Base-by-base conservation (phyloP, 2,797 vertebrate species). In the Propithecus perrieri region DNA sequence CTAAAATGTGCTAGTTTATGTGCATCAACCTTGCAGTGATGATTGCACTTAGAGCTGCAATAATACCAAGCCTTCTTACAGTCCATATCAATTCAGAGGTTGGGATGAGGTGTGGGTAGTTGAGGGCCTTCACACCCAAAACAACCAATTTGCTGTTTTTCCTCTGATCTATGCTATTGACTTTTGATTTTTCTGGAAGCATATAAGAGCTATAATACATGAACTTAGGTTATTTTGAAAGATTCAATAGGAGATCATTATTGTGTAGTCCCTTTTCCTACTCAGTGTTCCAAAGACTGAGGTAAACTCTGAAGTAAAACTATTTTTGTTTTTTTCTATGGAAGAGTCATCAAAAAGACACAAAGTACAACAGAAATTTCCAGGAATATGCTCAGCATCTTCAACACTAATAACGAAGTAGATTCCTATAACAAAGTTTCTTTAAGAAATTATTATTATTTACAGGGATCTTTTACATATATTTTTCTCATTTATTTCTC, bases 401-500 rank as follows among this genome's bases (percentile, higher is more conserved):
- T 89, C n/a, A 81, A 53, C 20, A 83, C 2, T 43, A 69, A 69
- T 71, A 72, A 35, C 15, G 38, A 92, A 53, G 26, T 30, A 48
- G 20, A 59, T 95, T 46, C 30, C 15, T 61, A 46, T 76, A 75
- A 69, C 13, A 43, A 63, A 81, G 4, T 15, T 33, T 79, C 75
- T 17, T 57, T 38, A 4, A 69, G 20, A 69, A 69, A 46, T 83
- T 59, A 50, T 69, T 69, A 26, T 71, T 90, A 72, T 80, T 71
- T 43, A 63, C 3, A 69, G 26, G 22, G 24, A 79, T 78, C 3
- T 55, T 85, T 83, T 72, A 41, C 17, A 22, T 53, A 43, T 38
- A 55, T 72, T 86, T 91, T 85, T 76, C 11, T 89, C 33, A 67
- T 61, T 90, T 67, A 13, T 18, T 55, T 96, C 30, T 72, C n/a